phyloP scores from a whole-genome alignment of 2,797 vertebrate species.

The Hozukius guyotensis region DNA sequence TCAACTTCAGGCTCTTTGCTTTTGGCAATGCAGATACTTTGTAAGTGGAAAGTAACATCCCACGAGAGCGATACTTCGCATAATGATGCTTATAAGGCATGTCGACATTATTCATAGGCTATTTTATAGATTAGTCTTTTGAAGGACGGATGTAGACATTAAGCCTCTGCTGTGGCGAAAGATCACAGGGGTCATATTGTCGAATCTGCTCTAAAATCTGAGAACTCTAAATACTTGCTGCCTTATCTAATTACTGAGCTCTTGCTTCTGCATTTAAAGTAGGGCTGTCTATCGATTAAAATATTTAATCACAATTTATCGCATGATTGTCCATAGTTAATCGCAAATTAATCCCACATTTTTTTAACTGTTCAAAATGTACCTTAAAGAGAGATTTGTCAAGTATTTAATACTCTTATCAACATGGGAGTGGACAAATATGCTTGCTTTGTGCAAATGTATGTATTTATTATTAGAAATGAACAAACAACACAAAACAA shows the following conservation, averaged over 20 bases:
- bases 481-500: too few relatives aligned
- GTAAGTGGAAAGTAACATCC: constrained; percentile 44
- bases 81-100: constrained; percentile 24
- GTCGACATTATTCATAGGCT: neutral
- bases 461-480: too few relatives aligned
- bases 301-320: too few relatives aligned
- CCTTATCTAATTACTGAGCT: neutral
- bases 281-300: too few relatives aligned
- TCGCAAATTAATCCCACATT: too few relatives aligned
- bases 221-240: neutral
- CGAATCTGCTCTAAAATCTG: neutral
- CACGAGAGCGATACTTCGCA: constrained; percentile 17
- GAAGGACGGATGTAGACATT: neutral
- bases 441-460: too few relatives aligned
- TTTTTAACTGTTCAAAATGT: too few relatives aligned
- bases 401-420: too few relatives aligned
- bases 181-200: neutral
- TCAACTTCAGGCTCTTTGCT: constrained; percentile 60
- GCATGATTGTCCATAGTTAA: too few relatives aligned
- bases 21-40: constrained; percentile 47
- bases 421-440: too few relatives aligned
- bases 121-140: constrained; percentile 20
- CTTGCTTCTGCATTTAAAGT: neutral
- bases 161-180: neutral
- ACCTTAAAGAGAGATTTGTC: too few relatives aligned